phyloP scores from a whole-genome alignment of 2,797 vertebrate genomes.

The Knipowitschia caucasica region DNA sequence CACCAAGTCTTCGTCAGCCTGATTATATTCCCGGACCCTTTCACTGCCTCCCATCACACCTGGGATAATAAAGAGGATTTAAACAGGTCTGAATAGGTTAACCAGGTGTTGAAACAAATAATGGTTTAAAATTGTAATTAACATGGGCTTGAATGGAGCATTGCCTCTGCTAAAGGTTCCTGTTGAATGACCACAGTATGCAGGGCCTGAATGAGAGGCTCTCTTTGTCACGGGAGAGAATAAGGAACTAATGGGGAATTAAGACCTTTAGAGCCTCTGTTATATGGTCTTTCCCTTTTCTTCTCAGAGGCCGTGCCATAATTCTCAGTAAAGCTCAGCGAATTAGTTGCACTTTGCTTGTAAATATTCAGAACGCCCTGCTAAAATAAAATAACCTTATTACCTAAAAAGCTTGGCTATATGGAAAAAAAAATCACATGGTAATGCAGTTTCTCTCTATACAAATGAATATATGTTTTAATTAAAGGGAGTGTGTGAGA shows the following conservation, averaged over 20 bases:
- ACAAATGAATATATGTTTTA: conserved; percentile 28
- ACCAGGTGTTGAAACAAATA: conserved; percentile 89
- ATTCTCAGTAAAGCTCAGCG: conserved; percentile 64
- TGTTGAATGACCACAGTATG: conserved; percentile 83
- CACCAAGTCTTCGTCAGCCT: conserved; percentile 81
- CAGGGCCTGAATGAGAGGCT: conserved; percentile 72
- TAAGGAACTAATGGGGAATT: conserved; percentile 81
- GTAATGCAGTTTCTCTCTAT: conserved; percentile 16
- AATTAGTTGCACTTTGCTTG: conserved; percentile 67
- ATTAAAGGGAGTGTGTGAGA: conserved; percentile 24
- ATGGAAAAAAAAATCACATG: conserved; percentile 33
- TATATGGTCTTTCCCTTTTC: conserved; percentile 73
- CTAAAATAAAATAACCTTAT: conserved; percentile 53
- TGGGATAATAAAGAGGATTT: conserved; percentile 85
- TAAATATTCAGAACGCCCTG: conserved; percentile 50
- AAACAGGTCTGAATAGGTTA: conserved; percentile 85
- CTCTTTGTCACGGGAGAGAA: conserved; percentile 73
- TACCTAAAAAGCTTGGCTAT: conserved; percentile 28
- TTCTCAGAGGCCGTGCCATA: conserved; percentile 71
- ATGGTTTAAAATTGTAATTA: conserved; percentile 86
- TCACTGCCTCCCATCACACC: conserved; percentile 87
- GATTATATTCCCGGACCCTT: conserved; percentile 92
- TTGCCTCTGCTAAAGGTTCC: conserved; percentile 79
- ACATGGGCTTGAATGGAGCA: conserved; percentile 81
- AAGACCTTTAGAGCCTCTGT: conserved; percentile 76